Conservation (phyloP, 2,888 invertebrate genomes). For the Acleris emargana region DNA sequence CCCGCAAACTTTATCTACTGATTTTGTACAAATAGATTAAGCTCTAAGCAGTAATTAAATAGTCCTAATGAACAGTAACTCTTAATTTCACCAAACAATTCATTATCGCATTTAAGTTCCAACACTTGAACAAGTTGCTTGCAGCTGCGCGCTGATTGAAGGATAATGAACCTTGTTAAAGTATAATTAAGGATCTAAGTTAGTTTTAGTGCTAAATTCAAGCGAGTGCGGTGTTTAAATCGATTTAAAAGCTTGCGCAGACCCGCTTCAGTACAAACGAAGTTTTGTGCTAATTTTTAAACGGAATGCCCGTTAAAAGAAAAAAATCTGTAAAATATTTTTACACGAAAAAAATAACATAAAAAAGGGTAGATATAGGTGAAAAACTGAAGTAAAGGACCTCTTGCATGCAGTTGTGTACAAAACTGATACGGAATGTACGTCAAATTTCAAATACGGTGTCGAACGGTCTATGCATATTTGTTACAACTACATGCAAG, state of each 20-base stretch:
- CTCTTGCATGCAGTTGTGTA: too few species aligned
- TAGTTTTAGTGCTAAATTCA: conserved; percentile 9
- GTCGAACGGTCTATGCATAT: too few species aligned
- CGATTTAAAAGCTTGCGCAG: not conserved
- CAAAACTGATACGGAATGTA: too few species aligned
- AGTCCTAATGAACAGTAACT: conserved; percentile 2
- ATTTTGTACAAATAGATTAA: not conserved
- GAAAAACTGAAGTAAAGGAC: too few species aligned
- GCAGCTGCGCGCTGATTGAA: conserved; percentile 21
- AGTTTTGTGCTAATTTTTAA: too few species aligned
- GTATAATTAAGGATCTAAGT: conserved; percentile 11
- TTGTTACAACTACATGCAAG: too few species aligned
- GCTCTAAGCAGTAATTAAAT: not conserved
- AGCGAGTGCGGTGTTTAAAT: conserved; percentile 4
- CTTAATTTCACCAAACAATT: conserved; percentile 2
- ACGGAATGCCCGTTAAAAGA: too few species aligned
- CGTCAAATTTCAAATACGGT: too few species aligned
- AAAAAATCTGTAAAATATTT: too few species aligned
- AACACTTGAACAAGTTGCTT: conserved; percentile 1
- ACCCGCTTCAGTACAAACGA: too few species aligned
- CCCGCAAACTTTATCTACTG: not conserved
- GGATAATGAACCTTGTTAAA: conserved; percentile 14
- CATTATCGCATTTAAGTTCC: conserved; percentile 7
- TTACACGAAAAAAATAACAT: too few species aligned
- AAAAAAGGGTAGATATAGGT: too few species aligned